Evolutionary conservation across 2,888 invertebrate genomes (phyloP), one percentile per base, ranked within the genome.

Genomic region (Chirona hameri): DNA sequence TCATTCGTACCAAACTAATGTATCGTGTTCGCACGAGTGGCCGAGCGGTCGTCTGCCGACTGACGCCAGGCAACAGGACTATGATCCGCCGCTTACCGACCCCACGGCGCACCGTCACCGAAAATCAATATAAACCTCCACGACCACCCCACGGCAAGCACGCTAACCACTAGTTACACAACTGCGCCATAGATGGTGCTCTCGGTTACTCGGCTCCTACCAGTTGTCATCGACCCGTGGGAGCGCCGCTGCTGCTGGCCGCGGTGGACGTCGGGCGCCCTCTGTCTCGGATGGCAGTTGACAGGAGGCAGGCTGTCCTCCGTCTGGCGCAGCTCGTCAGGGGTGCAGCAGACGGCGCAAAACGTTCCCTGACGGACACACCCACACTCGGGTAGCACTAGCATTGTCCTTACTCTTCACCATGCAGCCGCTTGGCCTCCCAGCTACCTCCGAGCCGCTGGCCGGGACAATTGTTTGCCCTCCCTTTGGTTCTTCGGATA

Each of bases 181-280:
- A 10, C n/a, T 10, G 24, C n/a, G 4, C 76, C 10, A 24, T 5
- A 46, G 76, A 24, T 76, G 76, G 24, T 39, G 65, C n/a, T 10
- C 27, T 27, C 12, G 15, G 27, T n/a, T 27, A 27, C n/a, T 9
- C 10, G 21, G 31, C 72, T 31, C 69, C 24, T 12, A 76, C 76
- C 76, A 76, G 76, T 24, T 76, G 46, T 46, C 76, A 76, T 76
- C 76, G 76, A 76, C 76, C 76, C 76, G 76, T 18, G 52, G 18
- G 12, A 4, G 2, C 52, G 76, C 24, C 9, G 76, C 31, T 39
- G 1, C 46, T 39, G 76, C 76, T 1, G 76, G 12, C 21, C 21
- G 31, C 21, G 46, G n/a, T 65, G n/a, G 65, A 27, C 65, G 65
- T 0, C 10, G 65, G 27, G 7, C 12, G n/a, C 9, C 65, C n/a